A percentile compares a stretch with the other conserved stretches of the same genome.
phyloP scores from a whole-genome alignment of 2,888 invertebrate species.

The Tinea pellionella region DNA sequence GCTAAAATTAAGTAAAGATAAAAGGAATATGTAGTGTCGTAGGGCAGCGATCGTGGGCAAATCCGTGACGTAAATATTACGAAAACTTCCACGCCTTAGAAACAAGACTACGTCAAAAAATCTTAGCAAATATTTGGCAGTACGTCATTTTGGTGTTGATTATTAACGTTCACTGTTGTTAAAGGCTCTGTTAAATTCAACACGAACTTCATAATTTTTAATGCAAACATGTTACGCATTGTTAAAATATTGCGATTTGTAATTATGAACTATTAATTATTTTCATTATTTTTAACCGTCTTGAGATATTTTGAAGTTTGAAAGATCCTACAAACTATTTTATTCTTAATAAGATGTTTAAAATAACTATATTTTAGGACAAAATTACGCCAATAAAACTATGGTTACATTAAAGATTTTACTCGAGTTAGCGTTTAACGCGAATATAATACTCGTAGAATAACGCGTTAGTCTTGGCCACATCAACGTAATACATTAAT shows the following conservation, averaged over 20 bases:
- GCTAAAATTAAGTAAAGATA: too few species aligned
- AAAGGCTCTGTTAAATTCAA: not conserved
- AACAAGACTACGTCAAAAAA: constrained; percentile 36
- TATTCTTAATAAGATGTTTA: too few species aligned
- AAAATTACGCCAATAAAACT: too few species aligned
- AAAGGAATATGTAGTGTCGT: not conserved
- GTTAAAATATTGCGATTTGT: constrained; percentile 18
- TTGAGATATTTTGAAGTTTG: not conserved
- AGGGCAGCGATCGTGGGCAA: constrained; percentile 16
- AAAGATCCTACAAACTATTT: too few species aligned
- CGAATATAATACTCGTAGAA: too few species aligned
- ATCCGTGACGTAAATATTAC: constrained; percentile 37
- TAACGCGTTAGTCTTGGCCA: too few species aligned
- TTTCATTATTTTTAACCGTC: not conserved
- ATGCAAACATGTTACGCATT: constrained; percentile 21
- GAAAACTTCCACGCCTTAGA: constrained; percentile 58
- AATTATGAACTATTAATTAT: constrained; percentile 6
- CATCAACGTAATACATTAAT: too few species aligned
- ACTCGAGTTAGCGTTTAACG: too few species aligned
- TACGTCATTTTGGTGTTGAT: constrained; percentile 31
- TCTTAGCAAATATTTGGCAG: constrained; percentile 43
- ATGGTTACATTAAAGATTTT: too few species aligned
- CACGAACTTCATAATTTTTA: constrained; percentile 23
- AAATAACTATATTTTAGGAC: too few species aligned
- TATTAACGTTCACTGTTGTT: constrained; percentile 2